These are phyloP conservation scores for Dendrolimus houi DNA, from an alignment of 2,888 invertebrate genomes.

Conservation along the genomic window DNA sequence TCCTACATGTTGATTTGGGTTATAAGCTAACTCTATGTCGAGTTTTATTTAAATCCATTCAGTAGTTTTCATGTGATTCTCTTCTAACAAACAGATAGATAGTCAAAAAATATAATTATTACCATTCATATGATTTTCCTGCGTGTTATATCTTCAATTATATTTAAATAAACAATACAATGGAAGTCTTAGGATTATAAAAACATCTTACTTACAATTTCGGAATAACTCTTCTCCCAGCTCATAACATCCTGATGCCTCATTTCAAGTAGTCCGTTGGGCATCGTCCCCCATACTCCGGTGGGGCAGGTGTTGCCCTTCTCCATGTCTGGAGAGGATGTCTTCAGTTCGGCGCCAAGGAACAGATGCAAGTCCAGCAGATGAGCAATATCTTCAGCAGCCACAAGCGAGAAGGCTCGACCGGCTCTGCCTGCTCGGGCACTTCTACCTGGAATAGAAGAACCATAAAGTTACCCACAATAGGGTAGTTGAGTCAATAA, in stretches of 20 bases:
- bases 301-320: slow-evolving; percentile 59
- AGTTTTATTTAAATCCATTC: too few species aligned
- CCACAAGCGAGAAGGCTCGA: slow-evolving; percentile 92
- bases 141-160: neutral
- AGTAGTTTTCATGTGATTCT: too few species aligned
- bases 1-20: too few species aligned
- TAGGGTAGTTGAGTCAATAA: too few species aligned
- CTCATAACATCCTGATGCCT: slow-evolving; percentile 84
- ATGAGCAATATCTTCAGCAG: slow-evolving; percentile 94
- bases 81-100: too few species aligned
- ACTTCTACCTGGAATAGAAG: slow-evolving; percentile 81
- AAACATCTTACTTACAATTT: slow-evolving; percentile 79
- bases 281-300: slow-evolving; percentile 86
- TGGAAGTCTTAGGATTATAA: too few species aligned
- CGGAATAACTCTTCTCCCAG: slow-evolving; percentile 83
- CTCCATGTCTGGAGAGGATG: slow-evolving; percentile 36
- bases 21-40: too few species aligned
- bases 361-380: slow-evolving; percentile 96
- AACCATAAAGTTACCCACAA: too few species aligned
- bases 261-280: slow-evolving; percentile 88
- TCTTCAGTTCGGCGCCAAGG: slow-evolving; percentile 82
- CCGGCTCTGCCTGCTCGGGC: slow-evolving; percentile 96
- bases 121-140: too few species aligned
- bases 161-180: neutral
- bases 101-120: too few species aligned